Base-by-base conservation (phyloP, 2,888 invertebrate species). In the Nemurella pictetii region DNA sequence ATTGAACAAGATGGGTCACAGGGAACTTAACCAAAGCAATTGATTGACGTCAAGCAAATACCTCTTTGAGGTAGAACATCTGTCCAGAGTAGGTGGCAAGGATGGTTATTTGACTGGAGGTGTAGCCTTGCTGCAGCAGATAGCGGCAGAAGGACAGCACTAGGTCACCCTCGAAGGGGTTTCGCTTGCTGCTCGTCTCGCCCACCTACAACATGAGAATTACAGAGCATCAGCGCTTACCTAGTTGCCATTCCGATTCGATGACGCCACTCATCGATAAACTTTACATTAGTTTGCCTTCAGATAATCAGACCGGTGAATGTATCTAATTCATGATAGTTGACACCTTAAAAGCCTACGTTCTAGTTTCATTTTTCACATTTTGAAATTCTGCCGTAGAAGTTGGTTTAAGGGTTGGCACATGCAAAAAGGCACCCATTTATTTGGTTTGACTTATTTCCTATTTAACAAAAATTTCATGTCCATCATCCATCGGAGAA, bases 1-100 rank as follows among this genome's bases (percentile, higher is more conserved):
- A n/a, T n/a, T n/a, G n/a, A n/a, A 35, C 35, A 35, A 35, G 12
- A 4, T 35, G 35, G 35, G 35, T 4, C 35, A 12, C 35, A 25
- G 75, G n/a, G 28, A 30, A 30, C 29, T 3, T 15, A n/a, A 78
- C 78, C 7, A 78, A 78, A 30, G 30, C 30, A 30, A 74, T 15
- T 15, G 25, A n/a, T n/a, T 15, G 74, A 74, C 25, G 5, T 74
- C 12, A n/a, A 26, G 7, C 84, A 85, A 83, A 88, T 88, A 93
- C 93, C 88, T 92, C 90, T 87, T 90, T 91, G 85, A 95, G 90
- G 73, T 92, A 90, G 83, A 92, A 91, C 87, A 94, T 92, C 89
- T 96, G 96, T 3, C 94, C 95, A 9, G 92, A 92, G 88, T 96
- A 96, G 0, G 94, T 93, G 0, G 94, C 92, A 7, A 97, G 90